Conservation (phyloP, 2,113 vertebrate genomes). For the Natator depressus region DNA sequence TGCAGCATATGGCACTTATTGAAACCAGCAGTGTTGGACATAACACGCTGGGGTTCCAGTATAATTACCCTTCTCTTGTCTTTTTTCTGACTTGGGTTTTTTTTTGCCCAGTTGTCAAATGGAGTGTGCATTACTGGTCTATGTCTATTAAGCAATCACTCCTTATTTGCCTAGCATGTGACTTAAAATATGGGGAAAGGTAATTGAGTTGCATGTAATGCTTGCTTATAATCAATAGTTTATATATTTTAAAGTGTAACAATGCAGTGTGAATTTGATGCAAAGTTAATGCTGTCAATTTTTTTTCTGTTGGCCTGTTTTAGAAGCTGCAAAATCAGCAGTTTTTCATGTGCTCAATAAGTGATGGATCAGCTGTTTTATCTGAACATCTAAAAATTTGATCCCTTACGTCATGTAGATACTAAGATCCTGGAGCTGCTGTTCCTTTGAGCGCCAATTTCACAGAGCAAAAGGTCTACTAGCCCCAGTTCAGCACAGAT, state of each 20-base stretch:
- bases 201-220: not conserved
- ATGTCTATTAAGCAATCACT: rapidly evolving
- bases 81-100: rapidly evolving
- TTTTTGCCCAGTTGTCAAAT: rapidly evolving
- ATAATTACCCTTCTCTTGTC: rapidly evolving
- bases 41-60: rapidly evolving
- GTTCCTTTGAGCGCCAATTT: not conserved
- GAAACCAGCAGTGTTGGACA: not conserved
- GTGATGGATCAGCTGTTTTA: not conserved
- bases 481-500: not conserved
- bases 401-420: rapidly evolving
- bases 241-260: not conserved
- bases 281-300: not conserved
- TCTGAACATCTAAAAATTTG: rapidly evolving
- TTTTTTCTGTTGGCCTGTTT: not conserved
- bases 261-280: rapidly evolving
- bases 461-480: not conserved
- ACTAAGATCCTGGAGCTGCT: rapidly evolving
- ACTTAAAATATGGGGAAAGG: not conserved
- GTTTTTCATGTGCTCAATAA: not conserved
- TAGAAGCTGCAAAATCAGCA: conserved; percentile 1
- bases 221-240: not conserved
- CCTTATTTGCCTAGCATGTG: rapidly evolving
- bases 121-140: not conserved
- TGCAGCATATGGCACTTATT: not conserved